These are phyloP conservation scores for Lydus trimaculatus DNA, from an alignment of 2,888 invertebrate genomes.

Conservation along the genomic window DNA sequence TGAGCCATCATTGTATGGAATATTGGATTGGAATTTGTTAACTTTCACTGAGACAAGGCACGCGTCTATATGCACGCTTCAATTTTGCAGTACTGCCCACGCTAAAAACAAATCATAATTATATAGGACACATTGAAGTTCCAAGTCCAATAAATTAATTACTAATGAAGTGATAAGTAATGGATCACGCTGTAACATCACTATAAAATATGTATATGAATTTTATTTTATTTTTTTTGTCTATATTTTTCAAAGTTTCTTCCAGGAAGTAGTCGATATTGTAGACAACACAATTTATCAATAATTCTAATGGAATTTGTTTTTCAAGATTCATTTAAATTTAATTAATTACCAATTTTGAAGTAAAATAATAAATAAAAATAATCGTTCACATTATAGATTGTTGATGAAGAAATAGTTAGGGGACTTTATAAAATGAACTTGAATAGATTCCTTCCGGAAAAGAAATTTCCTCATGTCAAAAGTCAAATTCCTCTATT, in stretches of 20 bases:
- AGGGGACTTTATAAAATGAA: neutral
- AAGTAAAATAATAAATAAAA: neutral
- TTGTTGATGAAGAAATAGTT: neutral
- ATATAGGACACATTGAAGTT: slow-evolving; percentile 36
- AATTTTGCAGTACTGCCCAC: slow-evolving; percentile 29
- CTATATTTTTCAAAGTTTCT: neutral
- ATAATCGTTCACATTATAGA: neutral
- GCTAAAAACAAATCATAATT: slow-evolving; percentile 30
- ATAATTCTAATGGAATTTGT: neutral
- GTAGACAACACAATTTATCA: slow-evolving; percentile 11
- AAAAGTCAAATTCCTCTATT: neutral
- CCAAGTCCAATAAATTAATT: slow-evolving; percentile 36
- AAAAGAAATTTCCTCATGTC: neutral
- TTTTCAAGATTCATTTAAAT: no score
- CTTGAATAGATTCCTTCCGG: neutral
- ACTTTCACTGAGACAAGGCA: neutral
- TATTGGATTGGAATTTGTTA: neutral
- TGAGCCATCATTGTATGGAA: slow-evolving; percentile 9
- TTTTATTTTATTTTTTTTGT: no score
- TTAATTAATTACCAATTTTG: no score
- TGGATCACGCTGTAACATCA: slow-evolving; percentile 28
- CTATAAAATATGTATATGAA: slow-evolving; percentile 7
- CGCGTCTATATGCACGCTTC: neutral
- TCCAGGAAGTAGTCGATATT: slow-evolving; percentile 18
- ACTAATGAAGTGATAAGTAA: slow-evolving; percentile 29